Conservation (phyloP, 1,140 invertebrate genomes). For the Eubasilissa regina region DNA sequence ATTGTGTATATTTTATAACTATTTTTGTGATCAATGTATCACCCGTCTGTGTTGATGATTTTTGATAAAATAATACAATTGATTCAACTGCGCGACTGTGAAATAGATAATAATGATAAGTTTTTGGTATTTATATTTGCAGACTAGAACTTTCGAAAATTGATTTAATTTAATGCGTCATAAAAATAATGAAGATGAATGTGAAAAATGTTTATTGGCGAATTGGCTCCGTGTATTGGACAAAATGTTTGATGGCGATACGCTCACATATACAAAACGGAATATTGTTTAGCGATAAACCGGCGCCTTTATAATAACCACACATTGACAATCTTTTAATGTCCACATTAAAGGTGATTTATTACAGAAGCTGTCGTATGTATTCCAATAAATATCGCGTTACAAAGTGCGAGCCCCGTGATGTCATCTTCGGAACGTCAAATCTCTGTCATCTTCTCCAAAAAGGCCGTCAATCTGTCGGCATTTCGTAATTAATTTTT, state of each 20-base stretch:
- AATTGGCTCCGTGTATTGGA: constrained; percentile 13
- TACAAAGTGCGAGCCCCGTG: constrained; percentile 47
- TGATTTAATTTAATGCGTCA: constrained; percentile 31
- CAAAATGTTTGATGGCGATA: neutral
- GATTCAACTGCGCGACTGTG: no score
- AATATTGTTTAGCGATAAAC: constrained; percentile 46
- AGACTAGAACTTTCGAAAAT: constrained; percentile 19
- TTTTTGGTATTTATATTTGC: constrained; percentile 12
- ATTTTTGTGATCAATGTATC: no score
- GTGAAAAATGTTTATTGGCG: constrained; percentile 28
- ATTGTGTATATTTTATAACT: no score
- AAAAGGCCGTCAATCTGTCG: constrained; percentile 51
- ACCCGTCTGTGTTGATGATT: no score
- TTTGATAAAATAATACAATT: no score
- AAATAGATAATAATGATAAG: no score
- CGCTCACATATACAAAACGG: neutral
- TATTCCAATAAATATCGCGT: constrained; percentile 58
- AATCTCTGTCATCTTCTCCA: constrained; percentile 46
- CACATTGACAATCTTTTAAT: constrained; percentile 53
- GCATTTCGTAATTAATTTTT: constrained; percentile 56
- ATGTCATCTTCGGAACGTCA: constrained; percentile 54
- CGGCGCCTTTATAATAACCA: constrained; percentile 41
- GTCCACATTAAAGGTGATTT: constrained; percentile 56
- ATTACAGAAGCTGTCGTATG: constrained; percentile 50
- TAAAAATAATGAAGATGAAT: constrained; percentile 43